Evolutionary conservation across 2,113 vertebrate genomes (phyloP).

Genomic region (Boleophthalmus pectinirostris): DNA sequence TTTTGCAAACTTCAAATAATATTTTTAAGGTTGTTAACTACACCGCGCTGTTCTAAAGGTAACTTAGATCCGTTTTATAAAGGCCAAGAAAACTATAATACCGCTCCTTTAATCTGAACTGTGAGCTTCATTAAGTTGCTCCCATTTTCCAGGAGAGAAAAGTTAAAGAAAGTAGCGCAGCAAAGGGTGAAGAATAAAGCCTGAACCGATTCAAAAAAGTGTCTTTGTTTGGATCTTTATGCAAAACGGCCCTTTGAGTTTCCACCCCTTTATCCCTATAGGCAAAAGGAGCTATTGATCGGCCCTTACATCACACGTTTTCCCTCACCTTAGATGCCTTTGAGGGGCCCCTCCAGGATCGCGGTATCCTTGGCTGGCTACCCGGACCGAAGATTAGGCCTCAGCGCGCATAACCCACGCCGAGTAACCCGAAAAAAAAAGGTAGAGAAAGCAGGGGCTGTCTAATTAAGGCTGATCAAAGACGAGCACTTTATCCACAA

Average conservation of each 20-base stretch:
- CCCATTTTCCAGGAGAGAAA: constrained; percentile 42
- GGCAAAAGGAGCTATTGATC: constrained; percentile 80
- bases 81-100: constrained; percentile 1
- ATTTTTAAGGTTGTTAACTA: not conserved
- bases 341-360: constrained; percentile 71
- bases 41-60: not conserved
- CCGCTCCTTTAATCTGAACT: constrained; percentile 18
- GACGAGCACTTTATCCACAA: constrained; percentile 73
- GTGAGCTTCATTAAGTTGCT: constrained; percentile 58
- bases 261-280: constrained; percentile 76
- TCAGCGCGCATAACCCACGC: constrained; percentile 58
- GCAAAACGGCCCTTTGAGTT: constrained; percentile 77
- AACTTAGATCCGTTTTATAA: not conserved
- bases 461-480: constrained; percentile 84
- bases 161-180: constrained; percentile 43
- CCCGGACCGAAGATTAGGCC: constrained; percentile 77
- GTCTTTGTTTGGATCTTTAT: constrained; percentile 79
- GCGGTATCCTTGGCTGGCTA: constrained; percentile 86
- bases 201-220: constrained; percentile 41
- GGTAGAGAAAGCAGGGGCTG: constrained; percentile 70
- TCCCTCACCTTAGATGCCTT: constrained; percentile 78
- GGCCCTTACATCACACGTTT: constrained; percentile 70
- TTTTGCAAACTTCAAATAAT: not conserved
- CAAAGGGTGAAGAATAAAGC: constrained; percentile 51
- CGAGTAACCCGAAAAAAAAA: constrained; percentile 60